These are phyloP conservation scores for Calosoma granatense DNA, from an alignment of 1,140 invertebrate species.

Conservation along the genomic window DNA sequence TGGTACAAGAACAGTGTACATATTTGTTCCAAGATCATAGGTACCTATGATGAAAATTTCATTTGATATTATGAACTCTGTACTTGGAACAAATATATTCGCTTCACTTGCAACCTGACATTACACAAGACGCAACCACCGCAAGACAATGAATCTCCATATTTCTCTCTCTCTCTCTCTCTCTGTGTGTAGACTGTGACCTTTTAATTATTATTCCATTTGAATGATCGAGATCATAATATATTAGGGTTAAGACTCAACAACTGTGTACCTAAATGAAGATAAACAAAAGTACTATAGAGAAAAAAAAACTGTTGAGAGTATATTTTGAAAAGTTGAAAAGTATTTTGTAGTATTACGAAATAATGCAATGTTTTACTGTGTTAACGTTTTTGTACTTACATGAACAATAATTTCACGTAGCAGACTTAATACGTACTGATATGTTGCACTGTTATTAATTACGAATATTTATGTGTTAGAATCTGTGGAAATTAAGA, in stretches of 20 bases:
- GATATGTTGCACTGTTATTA: no score
- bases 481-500: no score
- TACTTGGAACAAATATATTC: no score
- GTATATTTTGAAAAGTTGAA: conserved; percentile 3
- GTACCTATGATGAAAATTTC: background rate
- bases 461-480: no score
- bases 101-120: no score
- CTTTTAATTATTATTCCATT: background rate
- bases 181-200: conserved; percentile 2
- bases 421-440: no score
- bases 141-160: conserved; percentile 4
- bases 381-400: background rate
- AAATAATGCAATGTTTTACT: background rate
- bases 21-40: no score
- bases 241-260: background rate
- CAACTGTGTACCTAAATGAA: background rate
- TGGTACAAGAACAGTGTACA: no score
- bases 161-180: no score
- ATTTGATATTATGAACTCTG: background rate
- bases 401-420: no score
- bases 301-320: background rate
- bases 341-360: conserved; percentile 2
- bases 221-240: background rate
- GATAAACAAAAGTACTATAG: no score
- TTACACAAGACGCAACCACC: background rate